Percentiles rank a stretch among this genome's conserved stretches.
Evolutionary conservation across 1,140 invertebrate genomes (phyloP).

Genomic region (Drosophila funebris): DNA sequence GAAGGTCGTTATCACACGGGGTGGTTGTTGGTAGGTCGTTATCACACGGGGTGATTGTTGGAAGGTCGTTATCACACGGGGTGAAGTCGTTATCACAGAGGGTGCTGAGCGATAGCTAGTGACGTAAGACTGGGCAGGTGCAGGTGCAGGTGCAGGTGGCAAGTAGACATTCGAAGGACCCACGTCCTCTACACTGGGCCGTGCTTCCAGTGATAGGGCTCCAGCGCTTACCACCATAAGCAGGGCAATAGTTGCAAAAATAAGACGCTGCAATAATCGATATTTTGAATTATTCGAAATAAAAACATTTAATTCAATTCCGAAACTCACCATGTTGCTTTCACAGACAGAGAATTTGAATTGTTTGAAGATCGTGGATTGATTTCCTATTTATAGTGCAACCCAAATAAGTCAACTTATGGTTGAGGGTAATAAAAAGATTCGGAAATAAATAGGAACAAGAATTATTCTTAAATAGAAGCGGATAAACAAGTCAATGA

Average conservation of each 20-base stretch:
- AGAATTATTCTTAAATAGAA: slow-evolving; percentile 23
- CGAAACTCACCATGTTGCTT: slow-evolving; percentile 65
- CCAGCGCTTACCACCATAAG: slow-evolving; percentile 18
- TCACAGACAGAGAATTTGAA: slow-evolving; percentile 34
- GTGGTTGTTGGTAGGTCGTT: too few relatives aligned
- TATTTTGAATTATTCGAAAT: background rate
- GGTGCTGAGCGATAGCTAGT: background rate
- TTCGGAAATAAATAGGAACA: slow-evolving; percentile 29
- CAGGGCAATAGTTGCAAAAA: slow-evolving; percentile 21
- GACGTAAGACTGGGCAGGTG: too few relatives aligned
- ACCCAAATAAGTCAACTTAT: slow-evolving; percentile 1
- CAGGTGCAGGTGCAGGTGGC: slow-evolving; percentile 10
- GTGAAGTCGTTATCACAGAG: background rate
- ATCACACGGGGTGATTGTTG: too few relatives aligned
- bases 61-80: too few relatives aligned
- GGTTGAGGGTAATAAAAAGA: slow-evolving; percentile 4
- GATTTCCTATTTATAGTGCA: slow-evolving; percentile 60
- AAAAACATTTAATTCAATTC: background rate
- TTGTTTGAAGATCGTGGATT: slow-evolving; percentile 27
- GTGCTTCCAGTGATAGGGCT: too few relatives aligned
- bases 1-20: too few relatives aligned
- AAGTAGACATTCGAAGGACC: slow-evolving; percentile 1
- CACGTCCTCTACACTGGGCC: background rate
- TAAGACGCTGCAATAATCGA: slow-evolving; percentile 15
- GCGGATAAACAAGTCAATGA: slow-evolving; percentile 47